Evolutionary conservation across 2,888 invertebrate species (phyloP), one percentile per base, ranked within the genome.

Genomic region (Diploptera punctata): DNA sequence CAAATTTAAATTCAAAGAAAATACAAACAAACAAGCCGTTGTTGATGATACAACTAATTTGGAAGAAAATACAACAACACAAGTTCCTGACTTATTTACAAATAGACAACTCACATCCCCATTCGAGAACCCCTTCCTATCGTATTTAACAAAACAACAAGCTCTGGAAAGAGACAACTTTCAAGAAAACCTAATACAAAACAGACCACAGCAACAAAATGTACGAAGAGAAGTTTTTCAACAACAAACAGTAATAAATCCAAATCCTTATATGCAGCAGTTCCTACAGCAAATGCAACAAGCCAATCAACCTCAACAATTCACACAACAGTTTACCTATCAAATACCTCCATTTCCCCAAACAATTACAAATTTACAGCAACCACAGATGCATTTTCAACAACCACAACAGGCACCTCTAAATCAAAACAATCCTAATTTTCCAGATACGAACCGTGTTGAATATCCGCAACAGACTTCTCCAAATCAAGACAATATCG

Each of bases 211-310:
- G 29, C 21, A 10, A 29, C 26, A 57, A 7, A 33, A 78, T 31
- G 78, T 82, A 16, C 81, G 80, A 73, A 76, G 83, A 65, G 82
- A 82, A 78, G 77, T 83, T n/a, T 80, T 80, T 9, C 82, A 83
- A 72, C 81, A 81, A 68, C 82, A 83, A 76, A 79, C 80, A 7
- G 74, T 80, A 60, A 52, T 81, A 31, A 74, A 81, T 13, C 79
- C 80, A 31, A 77, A 65, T 61, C 65, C 68, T 7, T 76, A 76
- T 65, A 75, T 76, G 10, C 47, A 24, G 73, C 76, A 57, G 16
- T 33, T 18, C 73, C 67, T 44, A 60, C 68, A 62, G 52, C 60
- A 71, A 65, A 3, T 29, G n/a, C 47, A 7, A 47, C 0, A n/a
- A 5, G 5, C 10, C 33, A 7, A 7, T 5, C 33, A 5, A 7